Evolutionary conservation across 2,113 vertebrate genomes (phyloP).

Genomic region (Pungitius pungitius): DNA sequence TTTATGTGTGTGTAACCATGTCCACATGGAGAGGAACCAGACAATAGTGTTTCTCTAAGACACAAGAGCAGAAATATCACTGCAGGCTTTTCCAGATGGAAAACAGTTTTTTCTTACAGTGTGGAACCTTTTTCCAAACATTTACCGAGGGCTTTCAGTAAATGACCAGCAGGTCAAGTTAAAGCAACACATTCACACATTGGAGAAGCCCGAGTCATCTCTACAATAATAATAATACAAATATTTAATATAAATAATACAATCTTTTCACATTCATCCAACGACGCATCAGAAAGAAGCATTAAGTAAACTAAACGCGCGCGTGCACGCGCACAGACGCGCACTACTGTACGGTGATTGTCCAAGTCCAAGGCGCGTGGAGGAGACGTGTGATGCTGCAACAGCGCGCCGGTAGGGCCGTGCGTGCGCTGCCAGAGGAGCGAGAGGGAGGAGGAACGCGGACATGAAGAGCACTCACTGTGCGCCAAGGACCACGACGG

Average conservation of each 20-base stretch:
- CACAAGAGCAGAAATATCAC: neutral
- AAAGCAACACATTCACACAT: neutral
- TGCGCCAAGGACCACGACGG: constrained; percentile 40
- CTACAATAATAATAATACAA: no score
- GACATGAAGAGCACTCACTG: constrained; percentile 15
- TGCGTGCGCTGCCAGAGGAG: neutral
- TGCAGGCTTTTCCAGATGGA: neutral
- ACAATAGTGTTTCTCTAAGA: neutral
- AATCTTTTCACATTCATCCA: constrained; percentile 5
- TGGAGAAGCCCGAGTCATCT: no score
- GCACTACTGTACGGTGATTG: neutral
- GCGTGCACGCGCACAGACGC: no score
- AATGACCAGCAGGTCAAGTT: no score
- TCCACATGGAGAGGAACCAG: neutral
- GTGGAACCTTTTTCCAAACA: neutral
- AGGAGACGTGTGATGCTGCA: constrained; percentile 30
- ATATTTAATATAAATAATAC: no score
- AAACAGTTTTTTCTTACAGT: neutral
- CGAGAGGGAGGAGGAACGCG: constrained; percentile 5
- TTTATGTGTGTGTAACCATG: neutral
- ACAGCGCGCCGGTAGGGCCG: constrained; percentile 53
- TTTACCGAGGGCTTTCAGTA: neutral
- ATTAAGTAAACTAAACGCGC: no score
- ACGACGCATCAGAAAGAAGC: neutral
- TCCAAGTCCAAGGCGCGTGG: constrained; percentile 12